A percentile compares a stretch with the other conserved stretches of the same genome.
Evolutionary conservation across 2,888 invertebrate species (phyloP).

Genomic region (Loripinus fragilis): DNA sequence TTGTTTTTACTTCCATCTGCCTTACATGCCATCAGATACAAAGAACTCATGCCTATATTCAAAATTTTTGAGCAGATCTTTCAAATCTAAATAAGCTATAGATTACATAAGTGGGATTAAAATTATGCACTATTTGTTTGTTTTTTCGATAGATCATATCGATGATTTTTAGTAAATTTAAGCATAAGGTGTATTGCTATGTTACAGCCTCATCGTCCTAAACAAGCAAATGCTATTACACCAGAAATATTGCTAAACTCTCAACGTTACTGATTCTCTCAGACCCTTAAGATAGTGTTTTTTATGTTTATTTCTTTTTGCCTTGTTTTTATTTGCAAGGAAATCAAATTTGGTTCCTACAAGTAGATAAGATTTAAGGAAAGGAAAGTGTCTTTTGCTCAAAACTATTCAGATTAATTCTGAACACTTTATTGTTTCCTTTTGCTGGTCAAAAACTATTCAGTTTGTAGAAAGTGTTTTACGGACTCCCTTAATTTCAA

Average conservation of each 20-base stretch:
- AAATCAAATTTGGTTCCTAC: slow-evolving; percentile 1
- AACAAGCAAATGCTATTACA: neutral
- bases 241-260: neutral
- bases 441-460: neutral
- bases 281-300: neutral
- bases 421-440: neutral
- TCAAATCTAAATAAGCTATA: no score
- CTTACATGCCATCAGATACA: no score
- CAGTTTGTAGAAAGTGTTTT: neutral
- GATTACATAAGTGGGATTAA: no score
- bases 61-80: no score
- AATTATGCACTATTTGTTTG: no score
- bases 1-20: no score
- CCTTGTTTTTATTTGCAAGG: no score
- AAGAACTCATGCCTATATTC: no score
- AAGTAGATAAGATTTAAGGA: neutral
- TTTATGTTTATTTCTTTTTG: neutral
- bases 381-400: no score
- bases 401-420: neutral
- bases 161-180: no score
- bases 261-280: neutral
- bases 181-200: no score
- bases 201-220: neutral
- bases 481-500: neutral
- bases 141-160: no score